Conservation (phyloP, 2,888 invertebrate genomes). For the Oscheius sp. region DNA sequence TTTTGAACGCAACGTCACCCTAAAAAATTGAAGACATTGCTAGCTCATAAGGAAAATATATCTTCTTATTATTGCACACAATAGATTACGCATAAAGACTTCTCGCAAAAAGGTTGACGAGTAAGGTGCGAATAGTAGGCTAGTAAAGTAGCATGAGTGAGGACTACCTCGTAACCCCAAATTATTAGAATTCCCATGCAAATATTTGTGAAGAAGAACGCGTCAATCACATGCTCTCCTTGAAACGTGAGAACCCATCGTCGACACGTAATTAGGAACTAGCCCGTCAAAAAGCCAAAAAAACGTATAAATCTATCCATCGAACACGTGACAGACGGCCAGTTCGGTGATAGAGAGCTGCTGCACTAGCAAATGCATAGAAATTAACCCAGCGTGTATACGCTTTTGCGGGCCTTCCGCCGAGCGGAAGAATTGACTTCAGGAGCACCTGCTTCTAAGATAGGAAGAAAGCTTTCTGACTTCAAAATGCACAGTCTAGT, state of each 20-base stretch:
- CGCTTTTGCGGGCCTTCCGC: slow-evolving; percentile 16
- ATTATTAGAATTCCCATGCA: neutral
- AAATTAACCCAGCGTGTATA: slow-evolving; percentile 19
- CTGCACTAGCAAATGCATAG: slow-evolving; percentile 17
- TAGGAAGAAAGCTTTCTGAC: too few relatives aligned
- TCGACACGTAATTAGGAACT: neutral
- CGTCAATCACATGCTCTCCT: neutral
- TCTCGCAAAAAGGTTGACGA: too few relatives aligned
- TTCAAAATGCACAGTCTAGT: too few relatives aligned
- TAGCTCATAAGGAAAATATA: too few relatives aligned
- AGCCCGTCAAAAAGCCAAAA: neutral
- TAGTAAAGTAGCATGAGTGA: too few relatives aligned
- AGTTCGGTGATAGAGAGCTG: neutral
- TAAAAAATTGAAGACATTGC: too few relatives aligned
- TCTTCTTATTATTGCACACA: too few relatives aligned
- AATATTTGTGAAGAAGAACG: slow-evolving; percentile 19
- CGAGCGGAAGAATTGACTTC: slow-evolving; percentile 16
- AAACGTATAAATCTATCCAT: neutral
- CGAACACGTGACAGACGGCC: neutral
- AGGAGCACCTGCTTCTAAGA: slow-evolving; percentile 2
- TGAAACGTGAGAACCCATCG: slow-evolving; percentile 14
- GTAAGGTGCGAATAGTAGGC: too few relatives aligned
- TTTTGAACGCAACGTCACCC: too few relatives aligned
- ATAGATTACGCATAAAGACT: too few relatives aligned
- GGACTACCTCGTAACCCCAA: too few relatives aligned